Conservation (phyloP, 2,888 invertebrate species). For the Conops quadrifasciatus region DNA sequence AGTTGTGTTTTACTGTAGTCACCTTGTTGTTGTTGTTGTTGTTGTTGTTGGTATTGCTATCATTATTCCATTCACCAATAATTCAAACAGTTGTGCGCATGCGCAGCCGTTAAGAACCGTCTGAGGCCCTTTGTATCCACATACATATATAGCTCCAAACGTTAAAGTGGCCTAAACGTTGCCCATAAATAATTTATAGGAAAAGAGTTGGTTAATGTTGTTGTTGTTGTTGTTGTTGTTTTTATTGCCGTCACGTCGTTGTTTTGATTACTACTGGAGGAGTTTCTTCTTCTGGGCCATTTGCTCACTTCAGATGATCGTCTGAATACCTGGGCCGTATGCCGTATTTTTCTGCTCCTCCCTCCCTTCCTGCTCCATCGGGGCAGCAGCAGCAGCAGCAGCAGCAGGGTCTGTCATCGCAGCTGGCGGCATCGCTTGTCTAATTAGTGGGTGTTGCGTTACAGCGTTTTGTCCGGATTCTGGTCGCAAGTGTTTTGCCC, state of each 20-base stretch:
- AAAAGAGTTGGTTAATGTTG: conserved; percentile 2
- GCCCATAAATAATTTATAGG: conserved; percentile 21
- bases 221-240: conserved; percentile 15
- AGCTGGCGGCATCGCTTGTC: conserved; percentile 30
- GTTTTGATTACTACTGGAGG: no score
- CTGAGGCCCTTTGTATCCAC: background rate
- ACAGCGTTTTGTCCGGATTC: conserved; percentile 24
- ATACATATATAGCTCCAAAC: background rate
- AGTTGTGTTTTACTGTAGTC: background rate
- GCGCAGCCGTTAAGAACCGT: conserved; percentile 12
- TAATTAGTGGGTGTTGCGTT: conserved; percentile 47
- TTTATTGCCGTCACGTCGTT: background rate
- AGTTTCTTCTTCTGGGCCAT: no score
- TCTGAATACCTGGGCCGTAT: no score
- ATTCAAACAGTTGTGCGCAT: conserved; percentile 30
- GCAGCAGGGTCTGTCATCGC: no score
- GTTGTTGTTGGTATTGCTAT: background rate
- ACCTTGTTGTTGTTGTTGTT: background rate
- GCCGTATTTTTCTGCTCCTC: no score
- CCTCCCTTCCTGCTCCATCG: no score
- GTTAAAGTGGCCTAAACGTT: conserved; percentile 27
- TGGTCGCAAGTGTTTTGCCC: background rate
- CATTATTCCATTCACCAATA: conserved; percentile 8
- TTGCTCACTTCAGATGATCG: no score
- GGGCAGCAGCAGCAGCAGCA: no score